phyloP scores from a whole-genome alignment of 2,888 invertebrate species.

The Amitus sp. region DNA sequence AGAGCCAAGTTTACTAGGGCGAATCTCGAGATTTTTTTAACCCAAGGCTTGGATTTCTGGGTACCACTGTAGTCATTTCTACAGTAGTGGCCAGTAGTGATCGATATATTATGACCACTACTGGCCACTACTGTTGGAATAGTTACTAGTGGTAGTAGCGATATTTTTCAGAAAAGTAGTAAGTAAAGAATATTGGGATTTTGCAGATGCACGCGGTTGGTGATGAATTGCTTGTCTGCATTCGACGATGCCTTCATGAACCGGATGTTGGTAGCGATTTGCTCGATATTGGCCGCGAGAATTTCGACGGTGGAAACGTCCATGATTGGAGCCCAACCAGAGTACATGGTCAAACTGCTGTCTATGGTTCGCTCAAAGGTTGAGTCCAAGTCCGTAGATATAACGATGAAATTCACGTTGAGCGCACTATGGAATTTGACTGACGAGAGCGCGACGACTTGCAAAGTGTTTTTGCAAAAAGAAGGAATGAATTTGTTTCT shows the following conservation, averaged over 20 bases:
- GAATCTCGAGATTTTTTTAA: no score
- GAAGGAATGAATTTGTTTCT: constrained; percentile 76
- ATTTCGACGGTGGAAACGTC: constrained; percentile 77
- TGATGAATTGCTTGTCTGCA: constrained; percentile 76
- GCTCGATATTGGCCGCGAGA: constrained; percentile 74
- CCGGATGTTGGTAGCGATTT: constrained; percentile 83
- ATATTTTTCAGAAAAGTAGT: no score
- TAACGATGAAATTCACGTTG: constrained; percentile 80
- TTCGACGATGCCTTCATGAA: constrained; percentile 78
- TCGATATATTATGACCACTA: no score
- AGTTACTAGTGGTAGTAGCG: no score
- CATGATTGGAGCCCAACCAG: constrained; percentile 72
- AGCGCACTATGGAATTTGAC: constrained; percentile 84
- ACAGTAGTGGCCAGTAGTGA: no score
- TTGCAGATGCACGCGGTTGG: constrained; percentile 73
- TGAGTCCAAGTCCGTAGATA: constrained; percentile 68
- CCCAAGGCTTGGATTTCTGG: no score
- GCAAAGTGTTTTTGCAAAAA: constrained; percentile 74
- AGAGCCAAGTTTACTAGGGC: no score
- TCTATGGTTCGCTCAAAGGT: constrained; percentile 72
- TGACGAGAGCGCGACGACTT: constrained; percentile 79
- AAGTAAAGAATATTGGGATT: neutral
- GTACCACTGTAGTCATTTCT: no score
- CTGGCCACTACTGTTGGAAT: no score
- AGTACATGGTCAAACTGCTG: constrained; percentile 76